These are phyloP conservation scores for Troides helena DNA, from an alignment of 2,888 invertebrate genomes.

Conservation along the genomic window DNA sequence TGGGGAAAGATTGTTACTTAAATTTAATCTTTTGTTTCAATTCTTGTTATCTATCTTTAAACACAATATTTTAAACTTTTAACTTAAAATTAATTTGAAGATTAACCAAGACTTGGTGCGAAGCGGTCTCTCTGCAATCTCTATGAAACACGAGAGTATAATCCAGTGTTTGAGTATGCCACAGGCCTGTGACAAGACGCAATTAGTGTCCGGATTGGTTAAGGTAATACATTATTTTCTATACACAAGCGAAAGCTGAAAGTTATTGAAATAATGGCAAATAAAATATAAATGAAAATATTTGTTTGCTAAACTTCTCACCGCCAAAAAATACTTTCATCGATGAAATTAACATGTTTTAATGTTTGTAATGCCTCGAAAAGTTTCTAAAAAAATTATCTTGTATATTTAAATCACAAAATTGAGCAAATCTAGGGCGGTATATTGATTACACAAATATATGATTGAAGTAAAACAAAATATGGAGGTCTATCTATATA, in stretches of 20 bases:
- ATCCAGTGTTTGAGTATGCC: conserved; percentile 66
- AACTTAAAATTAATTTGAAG: conserved; percentile 38
- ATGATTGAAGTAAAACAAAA: too few species aligned
- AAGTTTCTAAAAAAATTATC: too few species aligned
- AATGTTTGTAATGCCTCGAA: too few species aligned
- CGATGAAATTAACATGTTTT: too few species aligned
- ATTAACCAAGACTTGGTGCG: conserved; percentile 69
- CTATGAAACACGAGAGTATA: conserved; percentile 67
- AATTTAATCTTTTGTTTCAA: too few species aligned
- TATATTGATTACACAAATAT: too few species aligned
- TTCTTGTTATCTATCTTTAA: not conserved
- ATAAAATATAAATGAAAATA: not conserved
- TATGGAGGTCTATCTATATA: too few species aligned
- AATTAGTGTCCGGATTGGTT: conserved; percentile 61
- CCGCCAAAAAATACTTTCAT: too few species aligned
- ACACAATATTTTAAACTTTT: not conserved
- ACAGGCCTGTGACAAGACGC: conserved; percentile 58
- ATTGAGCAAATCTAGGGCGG: too few species aligned
- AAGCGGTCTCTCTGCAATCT: conserved; percentile 70
- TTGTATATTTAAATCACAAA: too few species aligned
- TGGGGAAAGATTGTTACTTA: too few species aligned
- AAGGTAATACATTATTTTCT: conserved; percentile 48
- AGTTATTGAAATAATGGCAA: not conserved
- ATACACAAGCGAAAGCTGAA: not conserved
- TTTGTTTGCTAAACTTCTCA: too few species aligned